Percentiles rank a stretch among this genome's conserved stretches.
Conservation (phyloP, 2,113 vertebrate species). For the Sinosuthora webbiana region DNA sequence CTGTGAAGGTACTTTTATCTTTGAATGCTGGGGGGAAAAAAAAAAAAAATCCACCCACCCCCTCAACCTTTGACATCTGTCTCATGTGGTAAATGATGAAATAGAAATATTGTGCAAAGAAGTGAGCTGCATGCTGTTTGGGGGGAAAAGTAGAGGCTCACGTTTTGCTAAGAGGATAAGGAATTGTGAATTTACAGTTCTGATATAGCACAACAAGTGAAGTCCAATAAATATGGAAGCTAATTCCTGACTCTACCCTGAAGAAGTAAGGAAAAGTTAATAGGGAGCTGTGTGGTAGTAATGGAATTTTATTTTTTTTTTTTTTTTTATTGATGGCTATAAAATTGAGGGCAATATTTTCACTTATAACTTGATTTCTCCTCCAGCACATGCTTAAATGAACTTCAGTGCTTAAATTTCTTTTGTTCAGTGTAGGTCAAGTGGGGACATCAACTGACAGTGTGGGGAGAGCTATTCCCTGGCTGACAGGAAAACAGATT, state of each 20-base stretch:
- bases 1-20: neutral
- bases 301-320: neutral
- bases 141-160: neutral
- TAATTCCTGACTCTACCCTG: neutral
- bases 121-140: neutral
- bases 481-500: neutral
- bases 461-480: neutral
- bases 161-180: neutral
- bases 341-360: neutral
- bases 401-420: neutral
- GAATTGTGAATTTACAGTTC: neutral
- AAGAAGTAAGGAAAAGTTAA: neutral
- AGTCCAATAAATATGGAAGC: neutral
- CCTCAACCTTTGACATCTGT: neutral
- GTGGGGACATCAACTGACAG: neutral
- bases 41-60: neutral
- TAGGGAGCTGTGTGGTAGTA: neutral
- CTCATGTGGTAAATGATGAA: constrained; percentile 19
- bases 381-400: neutral
- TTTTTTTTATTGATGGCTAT: neutral
- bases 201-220: neutral
- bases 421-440: neutral
- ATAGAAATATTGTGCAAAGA: neutral
- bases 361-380: neutral
- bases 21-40: neutral